phyloP scores from a whole-genome alignment of 2,113 vertebrate species.

The Nanorana parkeri region DNA sequence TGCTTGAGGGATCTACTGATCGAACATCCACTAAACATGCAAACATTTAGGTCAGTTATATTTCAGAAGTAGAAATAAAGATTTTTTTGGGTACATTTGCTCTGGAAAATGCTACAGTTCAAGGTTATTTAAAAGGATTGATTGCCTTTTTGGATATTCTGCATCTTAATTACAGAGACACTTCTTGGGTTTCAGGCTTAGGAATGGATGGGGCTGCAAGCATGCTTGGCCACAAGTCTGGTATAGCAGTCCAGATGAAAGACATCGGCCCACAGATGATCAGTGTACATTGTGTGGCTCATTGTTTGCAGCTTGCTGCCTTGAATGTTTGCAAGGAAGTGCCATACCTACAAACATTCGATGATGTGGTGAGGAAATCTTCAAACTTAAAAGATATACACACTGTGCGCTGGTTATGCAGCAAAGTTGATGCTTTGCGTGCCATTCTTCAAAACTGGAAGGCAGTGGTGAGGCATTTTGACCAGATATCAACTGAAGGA shows the following conservation, averaged over 20 bases:
- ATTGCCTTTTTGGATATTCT: too few species aligned
- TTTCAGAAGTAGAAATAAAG: too few species aligned
- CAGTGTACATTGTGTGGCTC: background rate
- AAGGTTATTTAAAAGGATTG: too few species aligned
- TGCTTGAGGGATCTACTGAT: too few species aligned
- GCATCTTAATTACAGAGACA: too few species aligned
- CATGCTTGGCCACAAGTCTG: background rate
- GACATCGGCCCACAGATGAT: too few species aligned
- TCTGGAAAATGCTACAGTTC: too few species aligned
- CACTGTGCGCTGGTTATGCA: background rate
- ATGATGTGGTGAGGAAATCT: background rate
- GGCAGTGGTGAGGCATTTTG: background rate
- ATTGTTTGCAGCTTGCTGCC: background rate
- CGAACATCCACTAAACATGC: too few species aligned
- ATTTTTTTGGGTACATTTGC: too few species aligned
- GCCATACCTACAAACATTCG: background rate
- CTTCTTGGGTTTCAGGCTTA: background rate
- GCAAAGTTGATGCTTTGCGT: background rate
- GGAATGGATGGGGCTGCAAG: background rate
- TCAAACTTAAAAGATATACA: background rate
- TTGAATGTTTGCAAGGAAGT: background rate
- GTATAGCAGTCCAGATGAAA: background rate
- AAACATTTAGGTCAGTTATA: too few species aligned
- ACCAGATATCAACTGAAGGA: background rate
- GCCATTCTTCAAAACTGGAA: background rate